Base-by-base conservation (phyloP, 2,888 invertebrate species). In the Theristus sp. region DNA sequence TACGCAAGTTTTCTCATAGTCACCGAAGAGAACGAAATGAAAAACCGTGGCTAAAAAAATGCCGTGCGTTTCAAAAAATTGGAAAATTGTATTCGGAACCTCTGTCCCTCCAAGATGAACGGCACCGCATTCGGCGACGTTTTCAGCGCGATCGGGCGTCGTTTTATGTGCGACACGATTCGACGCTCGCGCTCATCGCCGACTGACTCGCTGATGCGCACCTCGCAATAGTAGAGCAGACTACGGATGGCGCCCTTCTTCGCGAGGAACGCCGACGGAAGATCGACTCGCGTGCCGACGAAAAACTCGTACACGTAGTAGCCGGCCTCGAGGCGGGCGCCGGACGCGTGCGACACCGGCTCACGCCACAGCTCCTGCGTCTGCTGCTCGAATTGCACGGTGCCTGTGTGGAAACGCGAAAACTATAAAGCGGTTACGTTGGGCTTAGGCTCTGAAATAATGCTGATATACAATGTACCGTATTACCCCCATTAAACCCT, bases 301-400 rank as follows among this genome's bases (percentile, higher is more conserved):
- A 30, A 59, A 47, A 61, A 61, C 30, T 61, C 61, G 56, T 61
- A 61, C 17, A 54, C 56, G 59, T 61, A 61, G 52, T 55, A 59
- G 17, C 61, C 61, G 38, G 26, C 26, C 26, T 31, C 30, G 38
- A 61, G 30, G 1, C 22, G 13, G 31, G 49, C 49, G 17, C 26
- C 59, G 24, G 17, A 24, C 24, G 53, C 47, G 26, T 20, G 2
- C 1, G 3, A 1, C 2, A 29, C 2, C 17, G 57, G 28, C n/a
- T 61, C 46, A 24, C 47, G 60, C 54, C 57, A 61, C 38, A 61
- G 29, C 28, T 61, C 55, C 52, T 61, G 49, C 38, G 38, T 53
- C 2, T 53, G 53, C 3, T 17, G 27, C 25, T 53, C 25, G 27
- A 53, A 53, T 25, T 53, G 53, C 2, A n/a, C 3, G 49, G 49